phyloP scores from a whole-genome alignment of 2,888 invertebrate genomes.

The Caenorhabditis afra region DNA sequence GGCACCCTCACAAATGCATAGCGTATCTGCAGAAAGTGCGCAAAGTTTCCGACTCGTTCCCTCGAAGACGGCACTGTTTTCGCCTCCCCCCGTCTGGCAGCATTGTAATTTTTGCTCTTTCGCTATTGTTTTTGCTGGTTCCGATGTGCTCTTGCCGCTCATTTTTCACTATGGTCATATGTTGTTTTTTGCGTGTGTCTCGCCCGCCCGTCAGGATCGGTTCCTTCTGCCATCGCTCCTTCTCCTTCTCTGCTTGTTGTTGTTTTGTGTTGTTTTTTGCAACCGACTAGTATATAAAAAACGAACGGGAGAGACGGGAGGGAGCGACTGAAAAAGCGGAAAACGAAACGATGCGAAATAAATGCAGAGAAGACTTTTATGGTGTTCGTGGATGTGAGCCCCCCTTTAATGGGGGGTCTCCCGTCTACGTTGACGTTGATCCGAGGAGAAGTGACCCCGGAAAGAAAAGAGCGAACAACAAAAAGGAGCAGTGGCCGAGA shows the following conservation, averaged over 20 bases:
- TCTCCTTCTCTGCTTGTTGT: conserved; percentile 26
- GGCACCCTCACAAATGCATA: conserved; percentile 42
- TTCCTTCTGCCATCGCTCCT: conserved; percentile 21
- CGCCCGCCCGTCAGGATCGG: conserved; percentile 33
- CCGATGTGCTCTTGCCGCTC: conserved; percentile 19
- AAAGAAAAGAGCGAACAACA: conserved; percentile 37
- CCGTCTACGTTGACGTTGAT: conserved; percentile 37
- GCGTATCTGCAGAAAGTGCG: background rate
- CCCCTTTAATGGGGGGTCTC: conserved; percentile 24
- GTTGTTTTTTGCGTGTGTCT: conserved; percentile 43
- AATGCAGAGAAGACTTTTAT: conserved; percentile 15
- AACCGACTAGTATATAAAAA: conserved; percentile 44
- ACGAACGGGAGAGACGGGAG: conserved; percentile 11
- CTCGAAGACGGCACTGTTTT: background rate
- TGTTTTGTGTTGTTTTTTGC: conserved; percentile 53
- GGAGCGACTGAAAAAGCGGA: conserved; percentile 25
- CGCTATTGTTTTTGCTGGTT: conserved; percentile 21
- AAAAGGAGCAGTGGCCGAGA: conserved; percentile 35
- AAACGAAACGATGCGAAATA: conserved; percentile 21
- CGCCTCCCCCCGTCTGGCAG: background rate
- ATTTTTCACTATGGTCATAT: conserved; percentile 55
- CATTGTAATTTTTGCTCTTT: conserved; percentile 32
- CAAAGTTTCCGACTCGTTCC: background rate
- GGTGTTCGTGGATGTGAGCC: conserved; percentile 25
- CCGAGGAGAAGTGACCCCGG: conserved; percentile 27